phyloP scores from a whole-genome alignment of 2,113 vertebrate species.

The Origma solitaria region DNA sequence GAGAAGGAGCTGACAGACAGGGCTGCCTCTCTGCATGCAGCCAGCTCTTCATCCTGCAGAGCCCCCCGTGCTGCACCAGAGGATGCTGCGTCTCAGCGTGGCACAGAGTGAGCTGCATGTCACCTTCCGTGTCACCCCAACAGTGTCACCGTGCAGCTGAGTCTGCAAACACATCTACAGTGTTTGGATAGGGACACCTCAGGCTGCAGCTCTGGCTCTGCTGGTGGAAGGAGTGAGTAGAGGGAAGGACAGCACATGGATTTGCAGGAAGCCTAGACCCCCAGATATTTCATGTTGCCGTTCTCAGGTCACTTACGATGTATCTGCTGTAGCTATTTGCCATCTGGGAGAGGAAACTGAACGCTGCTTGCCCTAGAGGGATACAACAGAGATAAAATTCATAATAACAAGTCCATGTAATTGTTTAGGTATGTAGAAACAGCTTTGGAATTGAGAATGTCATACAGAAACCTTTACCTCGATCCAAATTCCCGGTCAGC shows the following conservation, averaged over 20 bases:
- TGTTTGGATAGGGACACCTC: background rate
- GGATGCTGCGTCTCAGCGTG: background rate
- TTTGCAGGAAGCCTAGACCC: background rate
- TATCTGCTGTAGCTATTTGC: background rate
- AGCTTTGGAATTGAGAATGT: background rate
- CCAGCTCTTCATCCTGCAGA: background rate
- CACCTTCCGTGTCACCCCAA: background rate
- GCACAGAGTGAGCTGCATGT: background rate
- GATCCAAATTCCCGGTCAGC: background rate
- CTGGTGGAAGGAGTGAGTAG: background rate
- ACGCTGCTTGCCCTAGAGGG: background rate
- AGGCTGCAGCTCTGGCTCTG: background rate
- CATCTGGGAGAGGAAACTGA: background rate
- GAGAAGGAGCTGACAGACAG: background rate
- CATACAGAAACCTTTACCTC: background rate
- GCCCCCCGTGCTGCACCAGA: rapidly evolving
- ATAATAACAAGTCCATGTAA: background rate
- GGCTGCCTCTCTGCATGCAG: background rate
- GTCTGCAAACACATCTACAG: background rate
- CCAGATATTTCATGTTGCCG: background rate
- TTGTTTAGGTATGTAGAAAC: background rate
- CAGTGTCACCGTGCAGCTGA: background rate
- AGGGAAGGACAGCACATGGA: background rate
- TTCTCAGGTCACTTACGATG: background rate
- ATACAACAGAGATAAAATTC: background rate